A percentile compares a stretch with the other conserved stretches of the same genome.
phyloP scores from a whole-genome alignment of 2,888 invertebrate species.

The Drosophila pseudotakahashii region DNA sequence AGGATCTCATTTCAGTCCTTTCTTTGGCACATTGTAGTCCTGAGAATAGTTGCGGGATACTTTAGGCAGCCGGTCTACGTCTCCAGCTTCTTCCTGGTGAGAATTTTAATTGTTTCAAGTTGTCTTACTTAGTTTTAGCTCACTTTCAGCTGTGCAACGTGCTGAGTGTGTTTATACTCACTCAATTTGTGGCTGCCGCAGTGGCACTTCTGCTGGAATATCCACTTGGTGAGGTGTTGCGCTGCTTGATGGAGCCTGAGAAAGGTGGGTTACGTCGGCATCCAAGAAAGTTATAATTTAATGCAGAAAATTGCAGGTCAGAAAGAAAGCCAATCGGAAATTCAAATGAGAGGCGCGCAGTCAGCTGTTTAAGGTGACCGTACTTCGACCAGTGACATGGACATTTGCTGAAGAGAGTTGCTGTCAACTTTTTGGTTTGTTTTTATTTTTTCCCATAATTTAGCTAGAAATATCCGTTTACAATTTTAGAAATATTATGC shows the following conservation, averaged over 20 bases:
- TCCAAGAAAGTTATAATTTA: not conserved
- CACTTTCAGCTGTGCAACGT: constrained; percentile 53
- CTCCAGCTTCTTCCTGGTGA: constrained; percentile 70
- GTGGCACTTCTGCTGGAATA: constrained; percentile 72
- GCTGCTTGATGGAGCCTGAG: constrained; percentile 22
- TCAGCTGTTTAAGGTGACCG: constrained; percentile 29
- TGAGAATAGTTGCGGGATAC: constrained; percentile 62
- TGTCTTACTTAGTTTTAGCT: not conserved
- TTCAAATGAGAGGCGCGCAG: constrained; percentile 25
- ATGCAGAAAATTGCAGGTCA: not conserved
- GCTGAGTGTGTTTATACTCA: constrained; percentile 57
- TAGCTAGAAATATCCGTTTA: too few relatives aligned
- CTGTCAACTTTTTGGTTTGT: not conserved
- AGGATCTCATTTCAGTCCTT: constrained; percentile 81
- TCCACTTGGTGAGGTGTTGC: constrained; percentile 65
- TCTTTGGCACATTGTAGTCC: constrained; percentile 76
- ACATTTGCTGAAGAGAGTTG: constrained; percentile 4
- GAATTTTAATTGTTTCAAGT: not conserved
- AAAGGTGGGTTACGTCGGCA: constrained; percentile 23
- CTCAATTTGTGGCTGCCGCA: constrained; percentile 68
- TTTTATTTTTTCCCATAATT: not conserved
- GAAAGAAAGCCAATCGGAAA: constrained; percentile 8
- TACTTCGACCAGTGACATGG: not conserved
- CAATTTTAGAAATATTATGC: too few relatives aligned
- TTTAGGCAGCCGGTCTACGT: constrained; percentile 74